Base-by-base conservation (phyloP, 2,797 vertebrate species). In the Telmatherina bonti region DNA sequence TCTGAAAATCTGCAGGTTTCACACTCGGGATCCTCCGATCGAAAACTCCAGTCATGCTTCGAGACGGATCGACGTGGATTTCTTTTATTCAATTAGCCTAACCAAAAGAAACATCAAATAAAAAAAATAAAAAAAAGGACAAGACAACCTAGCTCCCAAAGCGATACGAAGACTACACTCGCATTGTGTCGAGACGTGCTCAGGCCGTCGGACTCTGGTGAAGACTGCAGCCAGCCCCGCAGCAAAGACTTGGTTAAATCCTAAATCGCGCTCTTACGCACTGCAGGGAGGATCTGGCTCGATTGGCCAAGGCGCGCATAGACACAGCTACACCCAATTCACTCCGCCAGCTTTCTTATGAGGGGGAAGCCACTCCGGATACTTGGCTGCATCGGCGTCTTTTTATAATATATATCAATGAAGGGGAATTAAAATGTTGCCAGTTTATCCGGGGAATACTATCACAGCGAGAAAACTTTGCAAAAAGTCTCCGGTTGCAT, bases 241-340 rank as follows among this genome's bases (percentile, higher is more conserved):
- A 96, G 97, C 95, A 95, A 93, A 95, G 96, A 96, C 96, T 96
- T 97, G 97, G 96, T 97, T 98, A 98, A 98, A 97, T 97, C 96
- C 96, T 95, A 95, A 97, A 96, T 95, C 96, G 96, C 95, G 94
- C 97, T 97, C 95, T 98, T 98, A 98, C 98, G 97, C 97, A 97
- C 97, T 96, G 96, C 95, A 95, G 97, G 98, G 96, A 97, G 97
- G 98, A 97, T 96, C 96, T 94, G 96, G 96, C 96, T 96, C 96
- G 95, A 97, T 98, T 98, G 98, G 98, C 96, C 96, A 96, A 95
- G 94, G 95, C 94, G 93, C 95, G 89, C 92, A 88, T 93, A 88
- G 88, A 93, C 95, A 90, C 94, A 96, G 96, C 94, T 96, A 96
- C 96, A 96, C 97, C 96, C 93, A 96, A 95, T 95, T 95, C 95